These are phyloP conservation scores for Sebastes cheni DNA, from an alignment of 2,797 vertebrate species.

Conservation along the genomic window DNA sequence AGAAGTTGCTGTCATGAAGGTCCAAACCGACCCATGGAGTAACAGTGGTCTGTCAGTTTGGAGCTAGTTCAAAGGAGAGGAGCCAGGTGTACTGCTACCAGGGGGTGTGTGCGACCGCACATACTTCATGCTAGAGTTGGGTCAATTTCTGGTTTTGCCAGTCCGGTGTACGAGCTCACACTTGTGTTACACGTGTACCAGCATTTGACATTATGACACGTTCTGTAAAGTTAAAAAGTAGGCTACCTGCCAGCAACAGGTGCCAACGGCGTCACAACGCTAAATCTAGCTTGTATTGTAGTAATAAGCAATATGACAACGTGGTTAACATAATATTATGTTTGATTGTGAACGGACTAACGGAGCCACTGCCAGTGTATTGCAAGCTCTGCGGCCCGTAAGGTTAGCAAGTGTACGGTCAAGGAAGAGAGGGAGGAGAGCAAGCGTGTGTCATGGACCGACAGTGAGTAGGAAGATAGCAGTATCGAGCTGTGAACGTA, in stretches of 20 bases:
- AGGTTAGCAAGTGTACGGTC: rapidly evolving
- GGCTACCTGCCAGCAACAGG: neutral
- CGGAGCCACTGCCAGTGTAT: neutral
- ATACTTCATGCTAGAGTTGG: neutral
- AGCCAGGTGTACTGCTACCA: constrained; percentile 45
- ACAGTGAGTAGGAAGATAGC: neutral
- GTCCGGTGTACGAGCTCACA: neutral
- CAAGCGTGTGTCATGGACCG: neutral
- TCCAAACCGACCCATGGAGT: constrained; percentile 11
- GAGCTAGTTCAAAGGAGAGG: constrained; percentile 56
- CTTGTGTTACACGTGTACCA: neutral
- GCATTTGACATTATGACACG: neutral
- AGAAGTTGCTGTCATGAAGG: constrained; percentile 11
- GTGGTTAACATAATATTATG: neutral
- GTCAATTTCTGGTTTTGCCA: neutral
- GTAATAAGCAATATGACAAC: neutral
- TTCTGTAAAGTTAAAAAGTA: neutral
- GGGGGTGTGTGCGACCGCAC: neutral
- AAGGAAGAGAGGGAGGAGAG: no score
- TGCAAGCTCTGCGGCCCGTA: rapidly evolving
- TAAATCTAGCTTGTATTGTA: neutral
- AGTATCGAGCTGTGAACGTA: neutral
- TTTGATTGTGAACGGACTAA: neutral
- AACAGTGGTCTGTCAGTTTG: constrained; percentile 44
- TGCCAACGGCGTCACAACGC: no score